Evolutionary conservation across 2,888 invertebrate genomes (phyloP).

Genomic region (Caenorhabditis zanzibari): DNA sequence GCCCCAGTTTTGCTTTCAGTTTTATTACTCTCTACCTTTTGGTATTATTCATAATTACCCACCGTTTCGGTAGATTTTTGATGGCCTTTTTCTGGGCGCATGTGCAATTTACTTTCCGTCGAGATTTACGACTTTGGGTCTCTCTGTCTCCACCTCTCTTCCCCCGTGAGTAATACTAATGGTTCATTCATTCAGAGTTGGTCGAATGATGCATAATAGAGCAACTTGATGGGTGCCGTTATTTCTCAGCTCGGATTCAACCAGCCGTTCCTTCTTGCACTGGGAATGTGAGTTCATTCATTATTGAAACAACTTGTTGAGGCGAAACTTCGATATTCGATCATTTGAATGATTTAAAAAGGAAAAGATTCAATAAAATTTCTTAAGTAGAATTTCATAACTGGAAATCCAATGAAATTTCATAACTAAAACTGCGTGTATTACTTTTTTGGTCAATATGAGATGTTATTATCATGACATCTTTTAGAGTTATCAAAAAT

Average conservation of each 20-base stretch:
- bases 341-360: too few species aligned
- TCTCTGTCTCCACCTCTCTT: neutral
- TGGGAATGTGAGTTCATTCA: constrained; percentile 66
- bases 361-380: too few species aligned
- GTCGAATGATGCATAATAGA: constrained; percentile 58
- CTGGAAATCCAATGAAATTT: too few species aligned
- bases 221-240: constrained; percentile 72
- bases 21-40: constrained; percentile 41
- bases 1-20: constrained; percentile 31
- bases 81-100: constrained; percentile 2
- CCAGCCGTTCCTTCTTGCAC: constrained; percentile 72
- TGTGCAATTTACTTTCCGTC: neutral
- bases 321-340: too few species aligned
- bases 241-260: constrained; percentile 75
- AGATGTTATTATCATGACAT: too few species aligned
- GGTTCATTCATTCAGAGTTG: constrained; percentile 39
- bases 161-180: constrained; percentile 16
- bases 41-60: constrained; percentile 27
- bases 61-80: constrained; percentile 5
- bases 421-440: too few species aligned
- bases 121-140: constrained; percentile 47
- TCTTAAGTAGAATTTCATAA: too few species aligned
- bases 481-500: too few species aligned
- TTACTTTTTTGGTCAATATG: too few species aligned
- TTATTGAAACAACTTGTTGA: too few species aligned